Base-by-base conservation (phyloP, 2,797 vertebrate genomes). In the Urophycis tenuis region DNA sequence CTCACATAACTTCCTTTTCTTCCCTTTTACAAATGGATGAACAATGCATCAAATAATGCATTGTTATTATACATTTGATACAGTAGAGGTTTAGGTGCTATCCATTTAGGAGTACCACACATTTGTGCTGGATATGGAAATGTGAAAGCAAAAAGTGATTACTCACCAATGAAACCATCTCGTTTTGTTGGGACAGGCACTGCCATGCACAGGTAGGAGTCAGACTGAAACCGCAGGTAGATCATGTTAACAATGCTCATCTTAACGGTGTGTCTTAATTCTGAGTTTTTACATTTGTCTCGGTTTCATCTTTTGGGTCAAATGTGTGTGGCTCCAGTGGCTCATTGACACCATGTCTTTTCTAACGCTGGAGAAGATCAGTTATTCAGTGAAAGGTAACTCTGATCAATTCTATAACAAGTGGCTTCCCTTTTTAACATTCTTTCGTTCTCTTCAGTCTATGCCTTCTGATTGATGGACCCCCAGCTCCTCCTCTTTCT, bases 131-230 rank as follows among this genome's bases (percentile, higher is more conserved):
- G 49, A 53, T 9, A 49, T 49, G 45, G 45, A 49, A 49, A 49
- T 53, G 22, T 22, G 22, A 53, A 22, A 22, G 15, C 41, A 36
- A 53, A 75, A 36, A 70, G 64, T 3, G 53, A 25, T 19, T 45
- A 95, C 97, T 95, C 86, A 98, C 97, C 96, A 84, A 98, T 94
- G 69, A 95, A 98, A 25, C 94, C 86, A 86, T 98, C 95, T 83
- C 86, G 90, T 80, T 86, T 90, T 36, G 93, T 90, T 0, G 96
- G 96, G 80, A 97, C 90, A 67, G 91, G 91, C 89, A 94, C 86
- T 2, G 95, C 91, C 91, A 94, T 94, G 89, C 97, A 99, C 82
- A 96, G 90, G 91, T 99, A 99, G 17, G 95, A 94, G 89, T 99
- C 97, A 0, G 97, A 96, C 97, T 99, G 88, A 87, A 89, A 90